Base-by-base conservation (phyloP, 37 sponge, comb jelly and placozoan genomes). In the Beroe forskalii region DNA sequence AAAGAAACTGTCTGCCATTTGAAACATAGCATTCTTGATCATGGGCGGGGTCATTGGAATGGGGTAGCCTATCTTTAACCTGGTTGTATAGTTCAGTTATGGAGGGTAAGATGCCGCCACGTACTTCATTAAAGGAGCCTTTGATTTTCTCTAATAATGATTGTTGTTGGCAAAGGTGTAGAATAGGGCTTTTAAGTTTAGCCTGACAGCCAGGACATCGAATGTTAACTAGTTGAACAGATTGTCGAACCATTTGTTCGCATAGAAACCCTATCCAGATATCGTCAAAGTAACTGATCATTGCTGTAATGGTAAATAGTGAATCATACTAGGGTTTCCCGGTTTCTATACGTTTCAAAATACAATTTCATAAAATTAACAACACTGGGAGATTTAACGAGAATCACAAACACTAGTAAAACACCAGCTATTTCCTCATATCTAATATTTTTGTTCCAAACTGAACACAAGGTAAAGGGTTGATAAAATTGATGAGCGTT, bases 121-220 rank as follows among this genome's bases (percentile, higher is more conserved):
- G 66, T 6, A 63, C 66, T n/a, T 63, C 66, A 28, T 63, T 27
- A 23, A 63, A 63, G 4, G 24, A 24, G 28, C 4, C 28, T 23
- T 27, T 22, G 4, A 63, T 3, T 27, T 63, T 63, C 4, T 63
- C 66, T 27, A 63, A 27, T 27, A 63, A 6, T 22, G 66, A 63
- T 22, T 28, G 66, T 27, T 63, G 66, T 63, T 63, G 28, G 27
- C 30, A 27, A 28, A 63, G 66, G 30, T 63, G 66, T 28, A 63
- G 27, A 28, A 63, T 3, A n/a, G 66, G 66, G 66, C 28, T 28
- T 6, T 28, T 28, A 22, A 63, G 66, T 27, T 63, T 63, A 63
- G 24, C 66, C 66, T 63, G 28, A 63, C 66, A 63, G 24, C 66
- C 66, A 63, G 66, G 66, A 23, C 66, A 63, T 63, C 66, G 66